Base-by-base conservation (phyloP, 1,140 invertebrate species). In the Limonius californicus region DNA sequence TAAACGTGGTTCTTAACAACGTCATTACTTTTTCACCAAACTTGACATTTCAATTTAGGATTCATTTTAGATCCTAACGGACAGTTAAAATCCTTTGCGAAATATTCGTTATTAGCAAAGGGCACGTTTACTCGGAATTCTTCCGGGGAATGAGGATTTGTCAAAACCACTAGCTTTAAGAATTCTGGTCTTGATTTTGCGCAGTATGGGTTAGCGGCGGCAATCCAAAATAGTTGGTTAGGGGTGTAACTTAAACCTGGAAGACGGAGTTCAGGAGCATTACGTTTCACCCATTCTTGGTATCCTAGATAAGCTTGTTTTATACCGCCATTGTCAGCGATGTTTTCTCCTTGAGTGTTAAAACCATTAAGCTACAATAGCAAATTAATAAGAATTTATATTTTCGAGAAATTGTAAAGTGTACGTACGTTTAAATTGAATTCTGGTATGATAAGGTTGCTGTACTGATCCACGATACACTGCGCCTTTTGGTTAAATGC, bases 381-480 rank as follows among this genome's bases (percentile, higher is more conserved):
- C 3, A 27, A 27, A 27, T 9, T n/a, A n/a, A n/a, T n/a, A n/a
- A n/a, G n/a, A n/a, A n/a, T n/a, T n/a, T n/a, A 42, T 27, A 15
- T n/a, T n/a, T n/a, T n/a, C n/a, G n/a, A n/a, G n/a, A n/a, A n/a
- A n/a, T n/a, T n/a, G n/a, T n/a, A n/a, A n/a, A n/a, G n/a, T 54
- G 11, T 54, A 12, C 45, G 66, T 69, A 77, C 70, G 88, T 79
- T 56, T 89, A 88, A 77, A 39, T 79, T 78, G 19, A 87, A 79
- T 70, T 86, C 84, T 14, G 81, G 75, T 8, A 88, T 77, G 8
- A 78, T 78, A 66, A 86, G 91, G 23, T 74, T 78, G 45, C 83
- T 84, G 71, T 92, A 92, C 68, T 93, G 91, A 71, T 91, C 87
- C 76, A 63, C 21, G 68, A 95, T 88, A 77, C 92, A 95, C 69